Conservation (phyloP, 2,888 invertebrate genomes). For the Noctuana brunneofusca region DNA sequence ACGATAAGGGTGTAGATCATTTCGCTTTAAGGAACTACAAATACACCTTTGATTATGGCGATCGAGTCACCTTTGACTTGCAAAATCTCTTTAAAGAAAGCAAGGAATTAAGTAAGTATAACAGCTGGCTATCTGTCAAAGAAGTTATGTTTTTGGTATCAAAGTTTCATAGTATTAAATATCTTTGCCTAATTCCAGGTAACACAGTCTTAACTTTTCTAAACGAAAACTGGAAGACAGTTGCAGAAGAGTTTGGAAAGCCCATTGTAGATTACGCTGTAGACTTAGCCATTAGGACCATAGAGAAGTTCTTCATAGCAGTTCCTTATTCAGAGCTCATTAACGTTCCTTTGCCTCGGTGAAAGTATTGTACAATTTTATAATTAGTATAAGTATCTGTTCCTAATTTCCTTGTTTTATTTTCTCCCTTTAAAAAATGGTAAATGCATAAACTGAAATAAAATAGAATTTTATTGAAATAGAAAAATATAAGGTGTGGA, state of each 20-base stretch:
- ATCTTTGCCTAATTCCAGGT: constrained; percentile 54
- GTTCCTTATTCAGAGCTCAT: constrained; percentile 72
- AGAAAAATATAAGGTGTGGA: too few relatives aligned
- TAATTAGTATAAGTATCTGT: constrained; percentile 37
- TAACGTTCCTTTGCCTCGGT: constrained; percentile 60
- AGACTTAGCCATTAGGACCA: constrained; percentile 62
- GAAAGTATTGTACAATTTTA: constrained; percentile 12
- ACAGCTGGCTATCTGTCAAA: too few relatives aligned
- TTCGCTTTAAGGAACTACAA: constrained; percentile 68
- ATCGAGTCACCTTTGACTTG: constrained; percentile 65
- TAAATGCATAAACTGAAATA: too few relatives aligned
- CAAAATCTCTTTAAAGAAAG: constrained; percentile 72
- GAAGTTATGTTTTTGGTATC: too few relatives aligned
- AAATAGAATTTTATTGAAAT: too few relatives aligned
- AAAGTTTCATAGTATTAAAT: background rate
- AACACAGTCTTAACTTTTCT: constrained; percentile 63
- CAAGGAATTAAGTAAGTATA: constrained; percentile 70
- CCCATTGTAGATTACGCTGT: constrained; percentile 74
- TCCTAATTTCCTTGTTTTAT: constrained; percentile 31
- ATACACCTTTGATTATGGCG: constrained; percentile 71
- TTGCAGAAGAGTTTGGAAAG: constrained; percentile 73
- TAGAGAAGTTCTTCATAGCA: constrained; percentile 67
- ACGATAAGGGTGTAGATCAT: constrained; percentile 57
- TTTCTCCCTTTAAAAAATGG: background rate
- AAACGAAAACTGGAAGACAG: constrained; percentile 70